These are phyloP conservation scores for Scomber japonicus DNA, from an alignment of 2,113 vertebrate genomes.

Conservation along the genomic window DNA sequence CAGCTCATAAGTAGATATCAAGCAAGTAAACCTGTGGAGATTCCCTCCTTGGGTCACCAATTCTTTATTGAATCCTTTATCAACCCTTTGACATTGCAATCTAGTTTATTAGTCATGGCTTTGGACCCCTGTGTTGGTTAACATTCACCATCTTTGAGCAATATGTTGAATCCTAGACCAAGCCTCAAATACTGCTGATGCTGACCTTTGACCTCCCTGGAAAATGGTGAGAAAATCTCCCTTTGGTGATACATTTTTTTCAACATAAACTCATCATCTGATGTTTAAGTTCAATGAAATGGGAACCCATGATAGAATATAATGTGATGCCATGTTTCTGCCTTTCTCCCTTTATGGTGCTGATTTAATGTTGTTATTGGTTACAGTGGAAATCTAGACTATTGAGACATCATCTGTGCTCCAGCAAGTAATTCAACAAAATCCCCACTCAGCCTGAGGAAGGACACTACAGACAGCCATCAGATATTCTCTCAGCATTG, in stretches of 20 bases:
- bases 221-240: background rate
- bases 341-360: background rate
- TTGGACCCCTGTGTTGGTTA: background rate
- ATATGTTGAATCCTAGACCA: background rate
- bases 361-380: slow-evolving; percentile 27
- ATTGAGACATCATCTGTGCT: slow-evolving; percentile 12
- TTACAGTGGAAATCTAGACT: background rate
- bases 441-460: slow-evolving; percentile 11
- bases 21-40: slow-evolving; percentile 8
- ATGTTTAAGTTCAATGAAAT: background rate
- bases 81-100: background rate
- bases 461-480: slow-evolving; percentile 11
- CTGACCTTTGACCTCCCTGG: slow-evolving; percentile 18
- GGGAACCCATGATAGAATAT: background rate
- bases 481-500: background rate
- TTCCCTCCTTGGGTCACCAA: background rate
- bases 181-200: background rate
- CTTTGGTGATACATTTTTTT: background rate
- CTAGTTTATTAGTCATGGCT: background rate
- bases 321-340: background rate
- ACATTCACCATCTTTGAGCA: background rate
- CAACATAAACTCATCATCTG: too few species aligned
- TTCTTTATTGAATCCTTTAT: slow-evolving; percentile 8
- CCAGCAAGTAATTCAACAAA: slow-evolving; percentile 6
- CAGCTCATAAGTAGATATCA: background rate